Base-by-base conservation (phyloP, 2,797 vertebrate species). In the Peromyscus aztecus region DNA sequence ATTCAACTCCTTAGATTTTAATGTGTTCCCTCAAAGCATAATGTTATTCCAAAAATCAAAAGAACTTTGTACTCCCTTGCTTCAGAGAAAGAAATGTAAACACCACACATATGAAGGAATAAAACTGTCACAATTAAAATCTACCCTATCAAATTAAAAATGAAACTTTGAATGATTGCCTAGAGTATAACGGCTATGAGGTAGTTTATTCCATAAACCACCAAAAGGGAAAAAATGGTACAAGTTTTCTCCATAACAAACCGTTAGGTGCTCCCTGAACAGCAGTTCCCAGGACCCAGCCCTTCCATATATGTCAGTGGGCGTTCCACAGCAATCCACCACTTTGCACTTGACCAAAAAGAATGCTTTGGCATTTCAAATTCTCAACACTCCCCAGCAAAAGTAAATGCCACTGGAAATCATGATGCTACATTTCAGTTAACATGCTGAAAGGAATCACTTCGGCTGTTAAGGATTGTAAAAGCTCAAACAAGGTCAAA, bases 1-100 rank as follows among this genome's bases (percentile, higher is more conserved):
- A 93, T 81, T 89, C 57, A 73, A n/a, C 67, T 93, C 63, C 93
- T 86, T 96, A 96, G 78, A 96, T 93, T 97, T 97, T 97, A 96
- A 92, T 80, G 77, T 93, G 61, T 71, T 97, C 73, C 89, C 98
- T 94, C 84, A 89, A 91, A 97, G 82, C 89, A 95, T 93, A 96
- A 97, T 96, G 85, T 65, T 96, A 86, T 93, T 96, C 95, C 71
- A 93, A 98, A 97, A 98, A 96, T 84, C 85, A 97, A 95, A 97
- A 77, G 95, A 96, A 93, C 65, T 69, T 89, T 97, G 43, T 9
- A 37, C 12, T 69, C 78, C 84, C 61, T 49, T 89, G 27, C 83
- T 97, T 97, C 92, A 96, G 55, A 84, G 96, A 85, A 94, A 97
- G 95, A 98, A 98, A 97, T 17, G 94, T 75, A 98, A 97, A 95